Conservation (phyloP, 2,888 invertebrate genomes). For the Ischnus inquisitorius region DNA sequence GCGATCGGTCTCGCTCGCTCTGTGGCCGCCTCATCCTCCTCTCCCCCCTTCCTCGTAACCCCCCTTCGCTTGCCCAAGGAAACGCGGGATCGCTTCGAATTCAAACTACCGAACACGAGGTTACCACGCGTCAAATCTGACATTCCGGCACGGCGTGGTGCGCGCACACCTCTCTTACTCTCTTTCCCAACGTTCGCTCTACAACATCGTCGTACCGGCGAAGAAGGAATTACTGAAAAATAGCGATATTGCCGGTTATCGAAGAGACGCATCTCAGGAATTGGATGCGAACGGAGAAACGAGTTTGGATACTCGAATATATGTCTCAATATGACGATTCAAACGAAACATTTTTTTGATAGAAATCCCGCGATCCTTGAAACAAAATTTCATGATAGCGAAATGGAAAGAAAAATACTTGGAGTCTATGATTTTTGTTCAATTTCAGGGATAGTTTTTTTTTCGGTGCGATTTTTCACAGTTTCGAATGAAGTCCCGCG, state of each 20-base stretch:
- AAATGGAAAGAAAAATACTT: too few relatives aligned
- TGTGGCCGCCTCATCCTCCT: constrained; percentile 11
- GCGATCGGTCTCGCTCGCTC: constrained; percentile 2
- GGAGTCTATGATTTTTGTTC: too few relatives aligned
- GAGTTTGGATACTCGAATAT: too few relatives aligned
- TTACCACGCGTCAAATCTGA: constrained; percentile 85
- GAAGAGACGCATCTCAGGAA: too few relatives aligned
- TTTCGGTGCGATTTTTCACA: too few relatives aligned
- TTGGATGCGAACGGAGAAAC: too few relatives aligned
- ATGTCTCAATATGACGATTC: neutral
- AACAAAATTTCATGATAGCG: too few relatives aligned
- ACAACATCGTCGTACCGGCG: neutral
- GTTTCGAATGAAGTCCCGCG: too few relatives aligned
- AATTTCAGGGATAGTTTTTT: too few relatives aligned
- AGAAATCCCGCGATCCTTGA: too few relatives aligned
- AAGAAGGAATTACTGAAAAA: neutral
- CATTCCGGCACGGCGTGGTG: constrained; percentile 75
- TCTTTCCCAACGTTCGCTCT: neutral
- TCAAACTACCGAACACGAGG: constrained; percentile 85
- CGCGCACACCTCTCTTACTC: constrained; percentile 54
- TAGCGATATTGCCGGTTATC: too few relatives aligned
- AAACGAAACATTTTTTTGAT: neutral
- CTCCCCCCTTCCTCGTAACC: constrained; percentile 42
- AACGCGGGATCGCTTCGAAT: constrained; percentile 85
- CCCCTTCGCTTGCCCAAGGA: constrained; percentile 81